Evolutionary conservation across 92 coral and sea anemone genomes (phyloP), one percentile per base, ranked within the genome.

Genomic region (Parazoanthus darwini): DNA sequence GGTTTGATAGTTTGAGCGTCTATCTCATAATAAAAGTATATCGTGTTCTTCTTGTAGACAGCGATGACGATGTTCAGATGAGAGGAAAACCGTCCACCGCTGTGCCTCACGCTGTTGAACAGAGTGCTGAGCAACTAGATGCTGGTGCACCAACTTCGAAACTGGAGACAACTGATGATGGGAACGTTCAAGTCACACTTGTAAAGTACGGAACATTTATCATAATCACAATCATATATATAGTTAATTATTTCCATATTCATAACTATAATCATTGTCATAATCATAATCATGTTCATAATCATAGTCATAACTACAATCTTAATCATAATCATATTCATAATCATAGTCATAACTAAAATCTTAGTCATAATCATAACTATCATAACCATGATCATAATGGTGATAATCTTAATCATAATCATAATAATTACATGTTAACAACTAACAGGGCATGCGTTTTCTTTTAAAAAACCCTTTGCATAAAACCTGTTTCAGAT

Each of bases 51-150:
- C 44, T 73, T 70, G 59, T n/a, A 42, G 87, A 84, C 29, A 84
- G 87, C 44, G 87, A 84, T 18, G 87, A 84, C 6, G 87, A 84
- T 72, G 10, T 84, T 16, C 87, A 84, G 66, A 25, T 84, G 78
- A 84, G 87, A 35, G 35, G 79, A 71, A 84, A 72, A 48, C 44
- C 18, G 10, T 18, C 67, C 0, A 6, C 67, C 3, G 50, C 23
- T 16, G 25, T 76, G 9, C 80, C 80, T 7, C 10, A 36, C 6
- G 43, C 44, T 37, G 18, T 29, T 29, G 78, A 48, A 1, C 71
- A 54, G 26, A 80, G 36, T 39, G 15, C 25, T 58, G 46, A 80
- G 37, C 48, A n/a, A 35, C 85, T 50, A 37, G 50, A 51, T 50
- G 58, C 85, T 38, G 58, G 85, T 80, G 18, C 70, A 0, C 26